phyloP scores from a whole-genome alignment of 2,797 vertebrate genomes.

The Simalia tracyae region DNA sequence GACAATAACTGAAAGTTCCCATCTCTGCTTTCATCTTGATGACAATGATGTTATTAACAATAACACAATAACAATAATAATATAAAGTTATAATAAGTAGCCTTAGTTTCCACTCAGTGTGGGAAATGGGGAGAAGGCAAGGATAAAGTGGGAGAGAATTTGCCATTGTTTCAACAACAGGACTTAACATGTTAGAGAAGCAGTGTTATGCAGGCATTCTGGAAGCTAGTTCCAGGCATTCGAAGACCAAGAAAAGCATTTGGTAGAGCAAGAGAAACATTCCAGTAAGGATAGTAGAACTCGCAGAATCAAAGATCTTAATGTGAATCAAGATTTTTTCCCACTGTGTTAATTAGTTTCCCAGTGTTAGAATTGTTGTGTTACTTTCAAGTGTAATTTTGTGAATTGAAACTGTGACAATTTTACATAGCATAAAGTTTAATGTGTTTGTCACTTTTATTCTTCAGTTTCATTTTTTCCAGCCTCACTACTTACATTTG shows the following conservation, averaged over 20 bases:
- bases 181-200: background rate
- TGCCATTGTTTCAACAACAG: background rate
- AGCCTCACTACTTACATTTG: background rate
- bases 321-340: background rate
- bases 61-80: background rate
- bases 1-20: background rate
- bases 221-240: background rate
- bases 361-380: background rate
- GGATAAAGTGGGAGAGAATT: background rate
- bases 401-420: background rate
- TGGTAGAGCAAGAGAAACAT: background rate
- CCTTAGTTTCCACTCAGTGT: no score
- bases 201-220: background rate
- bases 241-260: background rate
- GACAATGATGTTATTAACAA: background rate
- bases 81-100: no score
- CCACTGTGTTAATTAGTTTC: background rate
- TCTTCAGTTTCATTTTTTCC: background rate
- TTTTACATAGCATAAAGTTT: background rate
- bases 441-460: background rate
- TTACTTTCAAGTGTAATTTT: background rate
- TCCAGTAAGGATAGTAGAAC: background rate
- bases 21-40: background rate
- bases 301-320: background rate
- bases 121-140: background rate